A percentile compares a stretch with the other conserved stretches of the same genome.
Conservation (phyloP, 2,797 vertebrate species). For the Anniella stebbinsi region DNA sequence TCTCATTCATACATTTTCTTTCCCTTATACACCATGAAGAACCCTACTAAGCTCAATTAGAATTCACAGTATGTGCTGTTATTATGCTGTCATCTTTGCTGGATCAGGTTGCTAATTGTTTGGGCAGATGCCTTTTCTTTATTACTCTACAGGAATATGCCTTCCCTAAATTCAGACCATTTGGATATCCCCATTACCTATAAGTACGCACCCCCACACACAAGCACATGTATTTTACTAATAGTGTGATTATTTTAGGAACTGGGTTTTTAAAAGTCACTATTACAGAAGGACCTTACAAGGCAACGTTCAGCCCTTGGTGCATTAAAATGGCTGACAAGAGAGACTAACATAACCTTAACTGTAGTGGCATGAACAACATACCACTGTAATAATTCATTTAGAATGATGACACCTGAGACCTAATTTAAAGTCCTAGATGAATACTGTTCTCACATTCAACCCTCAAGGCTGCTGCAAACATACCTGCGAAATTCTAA, state of each 20-base stretch:
- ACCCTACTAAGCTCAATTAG: not conserved
- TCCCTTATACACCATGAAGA: not conserved
- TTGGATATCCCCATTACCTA: conserved; percentile 44
- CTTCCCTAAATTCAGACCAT: not conserved
- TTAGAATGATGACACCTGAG: conserved; percentile 87
- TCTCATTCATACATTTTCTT: not conserved
- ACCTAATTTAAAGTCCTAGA: conserved; percentile 87
- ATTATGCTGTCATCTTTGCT: not conserved
- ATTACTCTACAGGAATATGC: rapidly evolving
- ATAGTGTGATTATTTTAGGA: conserved; percentile 73
- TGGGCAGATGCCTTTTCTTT: conserved; percentile 19
- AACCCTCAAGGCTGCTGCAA: conserved; percentile 84
- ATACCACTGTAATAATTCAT: conserved; percentile 85
- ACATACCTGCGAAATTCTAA: conserved; percentile 84
- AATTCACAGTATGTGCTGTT: not conserved
- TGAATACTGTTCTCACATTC: conserved; percentile 85
- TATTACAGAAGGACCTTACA: conserved; percentile 77
- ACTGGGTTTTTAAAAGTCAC: conserved; percentile 71
- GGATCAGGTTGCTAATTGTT: conserved; percentile 34
- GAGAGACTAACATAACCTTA: conserved; percentile 82
- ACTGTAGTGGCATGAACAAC: conserved; percentile 82
- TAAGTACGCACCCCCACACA: conserved; percentile 48
- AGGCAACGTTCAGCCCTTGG: conserved; percentile 69
- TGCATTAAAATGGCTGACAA: conserved; percentile 79
- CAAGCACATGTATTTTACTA: conserved; percentile 57